Evolutionary conservation across 2,797 vertebrate genomes (phyloP), one percentile per base, ranked within the genome.

Genomic region (Gastrophryne carolinensis): DNA sequence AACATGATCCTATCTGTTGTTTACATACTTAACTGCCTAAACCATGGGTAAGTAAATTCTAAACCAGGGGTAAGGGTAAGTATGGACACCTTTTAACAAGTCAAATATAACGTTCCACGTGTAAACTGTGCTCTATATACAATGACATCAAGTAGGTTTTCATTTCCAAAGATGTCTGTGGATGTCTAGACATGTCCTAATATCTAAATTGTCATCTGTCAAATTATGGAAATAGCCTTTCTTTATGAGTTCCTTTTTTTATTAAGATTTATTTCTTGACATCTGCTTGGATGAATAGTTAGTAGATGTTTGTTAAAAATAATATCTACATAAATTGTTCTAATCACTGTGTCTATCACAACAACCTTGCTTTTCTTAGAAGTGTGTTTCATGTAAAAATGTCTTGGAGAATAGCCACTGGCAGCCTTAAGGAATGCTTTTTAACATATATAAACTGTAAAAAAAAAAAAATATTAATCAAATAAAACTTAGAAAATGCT

Each of bases 401-500:
- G 49, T 27, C 44, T 64, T 49, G 63, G 15, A 56, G 47, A 64
- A 61, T 32, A 47, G 27, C 15, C 30, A 73, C 34, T 52, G 32
- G 50, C 52, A 32, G 29, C 62, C 30, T 50, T 11, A 47, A 72
- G 61, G 30, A 66, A 78, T 66, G 68, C 56, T 32, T 50, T 72
- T 71, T 52, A 26, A 29, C 39, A 72, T 69, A 32, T 11, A 32
- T 70, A n/a, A n/a, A n/a, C n/a, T 76, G 44, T n/a, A 44, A 24
- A 63, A 23, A 52, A 27, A 50, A 47, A 26, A 29, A n/a, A 61
- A 68, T 11, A 68, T 39, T 23, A 52, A 52, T 41, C 19, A 68
- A 53, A 67, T 17, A 19, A 21, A 24, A 60, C 23, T 70, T 15
- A 19, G 56, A 60, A 24, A 72, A 65, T 65, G 75, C 75, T 78